Evolutionary conservation across 2,888 invertebrate species (phyloP).

Genomic region (Erannis defoliaria): DNA sequence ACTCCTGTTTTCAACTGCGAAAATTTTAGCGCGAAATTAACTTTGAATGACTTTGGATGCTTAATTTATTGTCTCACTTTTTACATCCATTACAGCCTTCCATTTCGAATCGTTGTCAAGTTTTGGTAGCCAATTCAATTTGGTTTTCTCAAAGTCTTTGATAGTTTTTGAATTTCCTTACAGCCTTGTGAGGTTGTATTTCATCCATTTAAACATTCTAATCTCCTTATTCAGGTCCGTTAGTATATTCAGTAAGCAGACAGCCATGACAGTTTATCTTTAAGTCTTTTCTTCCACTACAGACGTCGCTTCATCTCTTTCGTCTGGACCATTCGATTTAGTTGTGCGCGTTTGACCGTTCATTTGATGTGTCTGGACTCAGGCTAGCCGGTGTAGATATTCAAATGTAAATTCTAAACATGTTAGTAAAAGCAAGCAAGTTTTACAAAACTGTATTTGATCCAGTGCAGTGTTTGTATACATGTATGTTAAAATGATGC

Average conservation of each 20-base stretch:
- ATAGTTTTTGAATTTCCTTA: conserved; percentile 12
- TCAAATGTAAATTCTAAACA: conserved; percentile 26
- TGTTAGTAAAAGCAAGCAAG: no score
- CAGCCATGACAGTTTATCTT: conserved; percentile 4
- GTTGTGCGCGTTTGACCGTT: conserved; percentile 21
- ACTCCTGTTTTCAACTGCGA: conserved; percentile 38
- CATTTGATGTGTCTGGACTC: conserved; percentile 34
- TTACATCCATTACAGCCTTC: conserved; percentile 26
- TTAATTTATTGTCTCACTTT: conserved; percentile 44
- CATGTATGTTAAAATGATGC: background rate
- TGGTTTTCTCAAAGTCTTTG: conserved; percentile 9
- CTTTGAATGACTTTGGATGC: conserved; percentile 45
- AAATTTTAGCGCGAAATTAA: conserved; percentile 47
- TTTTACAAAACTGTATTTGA: background rate
- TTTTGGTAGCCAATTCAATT: conserved; percentile 30
- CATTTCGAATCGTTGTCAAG: conserved; percentile 32
- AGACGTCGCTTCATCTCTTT: conserved; percentile 26
- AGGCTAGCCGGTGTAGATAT: conserved; percentile 33
- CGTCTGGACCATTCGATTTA: conserved; percentile 34
- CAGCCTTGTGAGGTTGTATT: background rate
- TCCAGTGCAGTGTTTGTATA: no score
- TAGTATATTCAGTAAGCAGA: background rate
- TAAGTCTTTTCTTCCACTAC: conserved; percentile 3
- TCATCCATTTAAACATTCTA: background rate
- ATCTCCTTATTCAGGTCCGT: conserved; percentile 4